A percentile compares a stretch with the other conserved stretches of the same genome.
These are phyloP conservation scores for Bubo scandiacus DNA, from an alignment of 2,113 vertebrate genomes.

Conservation along the genomic window DNA sequence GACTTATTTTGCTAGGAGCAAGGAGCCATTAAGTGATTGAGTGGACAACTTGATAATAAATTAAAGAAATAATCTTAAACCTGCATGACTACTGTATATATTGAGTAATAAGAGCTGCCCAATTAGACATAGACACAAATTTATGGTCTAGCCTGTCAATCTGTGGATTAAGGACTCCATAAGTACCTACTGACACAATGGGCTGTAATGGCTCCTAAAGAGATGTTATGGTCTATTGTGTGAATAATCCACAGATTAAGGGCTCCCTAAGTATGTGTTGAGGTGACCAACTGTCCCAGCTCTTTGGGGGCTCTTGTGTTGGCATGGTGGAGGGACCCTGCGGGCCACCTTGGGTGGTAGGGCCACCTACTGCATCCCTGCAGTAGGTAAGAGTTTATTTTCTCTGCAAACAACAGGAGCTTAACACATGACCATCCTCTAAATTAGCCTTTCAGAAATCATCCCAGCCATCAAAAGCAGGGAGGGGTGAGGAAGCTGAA, in stretches of 20 bases:
- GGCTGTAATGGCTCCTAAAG: constrained; percentile 47
- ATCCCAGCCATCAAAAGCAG: not conserved
- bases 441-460: not conserved
- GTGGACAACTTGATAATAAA: not conserved
- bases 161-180: not conserved
- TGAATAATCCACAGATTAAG: constrained; percentile 63
- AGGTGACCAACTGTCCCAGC: not conserved
- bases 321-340: not conserved
- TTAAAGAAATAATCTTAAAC: not conserved
- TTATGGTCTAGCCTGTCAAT: constrained; percentile 57
- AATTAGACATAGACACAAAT: constrained; percentile 44
- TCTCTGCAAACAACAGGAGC: not conserved
- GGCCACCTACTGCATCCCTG: not conserved
- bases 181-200: constrained; percentile 41
- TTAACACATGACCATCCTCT: not conserved
- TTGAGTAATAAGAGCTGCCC: constrained; percentile 36
- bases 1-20: not conserved
- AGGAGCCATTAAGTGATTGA: not conserved
- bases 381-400: not conserved
- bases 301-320: not conserved
- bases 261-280: constrained; percentile 13
- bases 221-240: constrained; percentile 44
- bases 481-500: not conserved
- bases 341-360: fast-evolving
- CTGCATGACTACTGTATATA: not conserved